Evolutionary conservation across 2,797 vertebrate species (phyloP).

Genomic region (Enteromius mattozi): DNA sequence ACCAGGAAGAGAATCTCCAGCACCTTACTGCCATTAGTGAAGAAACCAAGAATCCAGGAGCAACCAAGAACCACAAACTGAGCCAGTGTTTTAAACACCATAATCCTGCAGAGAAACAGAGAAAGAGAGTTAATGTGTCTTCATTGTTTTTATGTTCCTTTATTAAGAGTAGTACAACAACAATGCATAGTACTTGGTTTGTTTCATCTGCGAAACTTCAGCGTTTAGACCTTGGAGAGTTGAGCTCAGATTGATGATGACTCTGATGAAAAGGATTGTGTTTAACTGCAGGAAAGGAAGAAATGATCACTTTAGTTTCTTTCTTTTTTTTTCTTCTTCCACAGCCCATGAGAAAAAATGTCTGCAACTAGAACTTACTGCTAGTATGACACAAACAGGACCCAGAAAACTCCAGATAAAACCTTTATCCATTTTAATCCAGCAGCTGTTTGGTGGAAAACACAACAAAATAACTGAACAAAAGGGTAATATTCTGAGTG

Average conservation of each 20-base stretch:
- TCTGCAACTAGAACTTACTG: conserved; percentile 52
- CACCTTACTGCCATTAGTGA: conserved; percentile 62
- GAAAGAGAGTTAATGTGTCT: neutral
- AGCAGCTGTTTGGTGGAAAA: conserved; percentile 26
- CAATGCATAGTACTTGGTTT: neutral
- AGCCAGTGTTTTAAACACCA: conserved; percentile 74
- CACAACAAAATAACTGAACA: too few relatives aligned
- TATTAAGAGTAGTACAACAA: too few relatives aligned
- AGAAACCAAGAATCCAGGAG: conserved; percentile 76
- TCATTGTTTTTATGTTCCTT: neutral
- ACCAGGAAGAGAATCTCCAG: conserved; percentile 72
- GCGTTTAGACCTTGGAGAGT: neutral
- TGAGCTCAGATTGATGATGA: neutral
- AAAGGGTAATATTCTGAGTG: too few relatives aligned
- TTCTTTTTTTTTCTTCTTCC: too few relatives aligned
- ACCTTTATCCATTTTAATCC: conserved; percentile 62
- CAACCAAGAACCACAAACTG: conserved; percentile 77
- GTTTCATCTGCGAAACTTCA: conserved; percentile 25
- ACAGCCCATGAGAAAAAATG: too few relatives aligned
- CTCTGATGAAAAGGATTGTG: neutral
- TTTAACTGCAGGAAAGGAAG: neutral
- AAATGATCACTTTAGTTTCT: too few relatives aligned
- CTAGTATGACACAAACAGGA: conserved; percentile 67
- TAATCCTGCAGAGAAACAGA: conserved; percentile 61
- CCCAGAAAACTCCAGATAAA: conserved; percentile 74